Percentiles rank a stretch among this genome's conserved stretches.
Conservation (phyloP, 2,888 invertebrate species). For the Melipona bicolor region DNA sequence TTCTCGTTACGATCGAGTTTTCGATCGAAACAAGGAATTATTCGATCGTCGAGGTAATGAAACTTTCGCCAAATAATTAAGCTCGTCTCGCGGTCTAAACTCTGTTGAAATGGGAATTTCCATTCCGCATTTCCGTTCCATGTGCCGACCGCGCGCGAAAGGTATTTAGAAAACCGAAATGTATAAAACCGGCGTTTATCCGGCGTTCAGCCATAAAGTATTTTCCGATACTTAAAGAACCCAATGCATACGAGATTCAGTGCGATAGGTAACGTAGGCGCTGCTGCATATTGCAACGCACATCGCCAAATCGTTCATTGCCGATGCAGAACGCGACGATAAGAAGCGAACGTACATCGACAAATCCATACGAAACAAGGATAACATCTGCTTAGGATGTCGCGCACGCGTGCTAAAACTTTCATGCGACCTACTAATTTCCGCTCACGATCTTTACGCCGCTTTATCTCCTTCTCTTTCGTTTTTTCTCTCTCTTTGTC, state of each 20-base stretch:
- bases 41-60: too few species aligned
- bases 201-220: conserved; percentile 1
- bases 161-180: not conserved
- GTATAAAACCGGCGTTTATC: not conserved
- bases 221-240: conserved; percentile 36
- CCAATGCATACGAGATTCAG: conserved; percentile 39
- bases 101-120: too few species aligned
- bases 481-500: not conserved
- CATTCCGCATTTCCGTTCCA: too few species aligned
- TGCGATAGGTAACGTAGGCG: not conserved
- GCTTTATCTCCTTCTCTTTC: conserved; percentile 1
- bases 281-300: conserved; percentile 44
- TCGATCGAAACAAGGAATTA: too few species aligned
- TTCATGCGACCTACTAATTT: conserved; percentile 1
- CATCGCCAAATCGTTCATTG: conserved; percentile 35
- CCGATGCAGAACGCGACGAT: conserved; percentile 37
- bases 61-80: too few species aligned
- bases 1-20: too few species aligned
- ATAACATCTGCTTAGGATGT: conserved; percentile 6
- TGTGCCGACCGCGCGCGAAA: too few species aligned
- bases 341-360: conserved; percentile 30
- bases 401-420: not conserved
- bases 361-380: conserved; percentile 40
- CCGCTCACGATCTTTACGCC: not conserved
- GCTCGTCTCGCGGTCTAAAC: too few species aligned